Evolutionary conservation across 2,113 vertebrate species (phyloP), one percentile per base, ranked within the genome.

Genomic region (Recurvirostra avosetta): DNA sequence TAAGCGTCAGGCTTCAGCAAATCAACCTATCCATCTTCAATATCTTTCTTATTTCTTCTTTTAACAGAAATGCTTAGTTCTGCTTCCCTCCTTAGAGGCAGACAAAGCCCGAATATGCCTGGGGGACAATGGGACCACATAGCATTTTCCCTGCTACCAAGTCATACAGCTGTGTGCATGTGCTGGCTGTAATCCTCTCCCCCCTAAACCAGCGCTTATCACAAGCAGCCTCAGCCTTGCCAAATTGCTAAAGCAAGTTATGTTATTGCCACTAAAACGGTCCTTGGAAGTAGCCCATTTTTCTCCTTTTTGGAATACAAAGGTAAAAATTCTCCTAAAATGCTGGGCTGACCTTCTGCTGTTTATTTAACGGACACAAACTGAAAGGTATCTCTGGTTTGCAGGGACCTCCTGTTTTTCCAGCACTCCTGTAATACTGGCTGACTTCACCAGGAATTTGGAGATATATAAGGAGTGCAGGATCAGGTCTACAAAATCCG

Each of bases 111-210:
- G 0, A 59, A 87, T 59, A 73, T 14, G 70, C 36, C 49, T 11
- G 23, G 34, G 26, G 25, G 70, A 91, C 52, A 92, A 83, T 12
- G 41, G 55, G 43, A 59, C 38, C 34, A 29, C 4, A 4, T 3
- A 91, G 75, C 76, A 70, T 86, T 94, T 92, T 91, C 72, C 56
- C 52, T 68, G 80, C 65, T 82, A 63, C 68, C 41, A 40, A 53
- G 58, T 70, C 27, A n/a, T 12, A 62, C 67, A 74, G 76, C 86
- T 70, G 58, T 52, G 40, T 17, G 84, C 27, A 7, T 5, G 29
- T 52, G 77, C 65, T 66, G 72, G 30, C 71, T 62, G 32, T 53
- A 80, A 76, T 63, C 67, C 36, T 26, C 25, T 55, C 74, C 53
- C 41, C 29, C 73, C 63, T 56, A 49, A 65, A 72, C 6, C 61